phyloP scores from a whole-genome alignment of 2,888 invertebrate genomes.

The Drosophila engyochracea region DNA sequence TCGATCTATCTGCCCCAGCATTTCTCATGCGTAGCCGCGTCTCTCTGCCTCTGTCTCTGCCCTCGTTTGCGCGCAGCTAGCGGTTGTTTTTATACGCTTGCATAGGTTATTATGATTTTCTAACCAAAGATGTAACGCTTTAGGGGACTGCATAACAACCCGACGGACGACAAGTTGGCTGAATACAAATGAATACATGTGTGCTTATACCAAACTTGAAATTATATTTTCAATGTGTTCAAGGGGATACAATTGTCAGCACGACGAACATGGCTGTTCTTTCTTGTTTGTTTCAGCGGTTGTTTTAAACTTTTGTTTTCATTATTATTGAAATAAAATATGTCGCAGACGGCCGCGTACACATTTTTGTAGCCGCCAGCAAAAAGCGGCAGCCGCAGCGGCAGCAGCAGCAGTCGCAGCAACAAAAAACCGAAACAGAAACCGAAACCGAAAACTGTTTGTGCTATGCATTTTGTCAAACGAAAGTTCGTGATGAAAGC shows the following conservation, averaged over 20 bases:
- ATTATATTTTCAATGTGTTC: neutral
- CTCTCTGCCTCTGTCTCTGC: constrained; percentile 6
- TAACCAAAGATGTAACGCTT: neutral
- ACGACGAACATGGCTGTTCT: neutral
- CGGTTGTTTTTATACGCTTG: constrained; percentile 30
- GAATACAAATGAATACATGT: neutral
- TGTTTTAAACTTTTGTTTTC: constrained; percentile 73
- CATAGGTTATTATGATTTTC: neutral
- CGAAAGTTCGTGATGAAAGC: constrained; percentile 73
- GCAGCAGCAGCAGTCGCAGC: constrained; percentile 6
- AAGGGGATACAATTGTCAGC: neutral
- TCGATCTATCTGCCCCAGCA: constrained; percentile 1
- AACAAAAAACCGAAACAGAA: constrained; percentile 21
- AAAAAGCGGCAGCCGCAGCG: constrained; percentile 14
- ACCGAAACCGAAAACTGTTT: constrained; percentile 29
- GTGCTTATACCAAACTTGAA: neutral
- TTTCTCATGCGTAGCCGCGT: constrained; percentile 8
- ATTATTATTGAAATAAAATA: constrained; percentile 71
- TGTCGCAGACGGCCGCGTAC: constrained; percentile 29
- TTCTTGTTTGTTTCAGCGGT: constrained; percentile 35
- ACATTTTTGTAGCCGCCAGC: constrained; percentile 71
- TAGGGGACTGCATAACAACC: neutral
- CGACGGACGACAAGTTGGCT: neutral
- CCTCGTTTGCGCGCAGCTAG: constrained; percentile 28
- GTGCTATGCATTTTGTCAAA: constrained; percentile 46